These are phyloP conservation scores for Lasius fuliginosus DNA, from an alignment of 2,888 invertebrate genomes.

Conservation along the genomic window DNA sequence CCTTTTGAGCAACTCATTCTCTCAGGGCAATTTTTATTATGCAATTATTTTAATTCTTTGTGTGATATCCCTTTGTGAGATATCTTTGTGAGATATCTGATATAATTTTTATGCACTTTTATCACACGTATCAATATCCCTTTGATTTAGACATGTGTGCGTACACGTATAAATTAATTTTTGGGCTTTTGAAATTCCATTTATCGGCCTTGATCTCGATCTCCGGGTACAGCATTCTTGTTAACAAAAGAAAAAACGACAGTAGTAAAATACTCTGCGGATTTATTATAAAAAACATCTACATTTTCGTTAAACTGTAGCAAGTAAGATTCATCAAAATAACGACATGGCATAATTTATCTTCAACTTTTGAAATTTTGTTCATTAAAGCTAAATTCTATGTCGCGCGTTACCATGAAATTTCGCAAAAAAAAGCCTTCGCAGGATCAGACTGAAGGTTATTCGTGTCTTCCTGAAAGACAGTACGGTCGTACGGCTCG, in stretches of 20 bases:
- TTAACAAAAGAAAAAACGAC: not conserved
- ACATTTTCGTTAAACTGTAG: not conserved
- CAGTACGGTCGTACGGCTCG: constrained; percentile 31
- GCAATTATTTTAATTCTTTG: not conserved
- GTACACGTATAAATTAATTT: not conserved
- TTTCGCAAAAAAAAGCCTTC: not conserved
- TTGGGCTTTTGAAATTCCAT: not conserved
- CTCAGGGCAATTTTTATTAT: not conserved
- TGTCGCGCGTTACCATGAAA: not conserved
- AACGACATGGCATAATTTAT: not conserved
- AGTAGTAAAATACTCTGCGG: not conserved
- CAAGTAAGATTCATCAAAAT: not conserved
- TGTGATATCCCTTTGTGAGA: not conserved
- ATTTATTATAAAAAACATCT: not conserved
- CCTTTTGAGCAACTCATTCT: not conserved
- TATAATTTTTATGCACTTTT: not conserved
- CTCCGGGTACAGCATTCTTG: not conserved
- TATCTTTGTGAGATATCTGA: not conserved
- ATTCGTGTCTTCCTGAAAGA: not conserved
- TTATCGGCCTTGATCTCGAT: not conserved
- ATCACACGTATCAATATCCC: not conserved
- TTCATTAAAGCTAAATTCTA: not conserved
- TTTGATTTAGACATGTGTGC: not conserved
- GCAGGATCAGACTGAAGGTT: not conserved
- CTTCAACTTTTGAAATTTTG: not conserved